phyloP scores from a whole-genome alignment of 2,113 vertebrate species.

The Crotalus helleri region DNA sequence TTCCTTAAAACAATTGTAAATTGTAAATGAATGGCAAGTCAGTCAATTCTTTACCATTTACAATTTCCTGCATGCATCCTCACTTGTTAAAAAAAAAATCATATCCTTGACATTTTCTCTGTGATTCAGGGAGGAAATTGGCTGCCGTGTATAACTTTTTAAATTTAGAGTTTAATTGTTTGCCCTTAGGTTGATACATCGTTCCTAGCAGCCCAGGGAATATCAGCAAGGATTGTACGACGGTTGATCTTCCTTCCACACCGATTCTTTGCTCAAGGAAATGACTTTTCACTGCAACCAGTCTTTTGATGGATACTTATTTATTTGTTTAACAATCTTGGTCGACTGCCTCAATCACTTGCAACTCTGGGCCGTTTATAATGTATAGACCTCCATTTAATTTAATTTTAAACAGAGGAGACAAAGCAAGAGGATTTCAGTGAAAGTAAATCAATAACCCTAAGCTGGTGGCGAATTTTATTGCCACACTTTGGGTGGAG shows the following conservation, averaged over 20 bases:
- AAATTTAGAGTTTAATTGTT: conserved; percentile 55
- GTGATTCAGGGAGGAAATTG: conserved; percentile 18
- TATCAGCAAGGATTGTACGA: background rate
- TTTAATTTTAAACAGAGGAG: background rate
- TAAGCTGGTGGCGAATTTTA: background rate
- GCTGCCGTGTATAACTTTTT: conserved; percentile 47
- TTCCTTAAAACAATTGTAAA: background rate
- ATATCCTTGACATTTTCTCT: background rate
- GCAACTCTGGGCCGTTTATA: background rate
- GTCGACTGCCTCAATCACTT: background rate
- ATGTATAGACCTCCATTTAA: background rate
- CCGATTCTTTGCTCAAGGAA: conserved; percentile 19
- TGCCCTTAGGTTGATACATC: conserved; percentile 41
- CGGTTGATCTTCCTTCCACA: background rate
- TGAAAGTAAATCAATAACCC: background rate
- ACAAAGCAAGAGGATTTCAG: background rate
- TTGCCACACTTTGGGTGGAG: background rate
- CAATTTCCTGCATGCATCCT: background rate
- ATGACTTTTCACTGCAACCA: background rate
- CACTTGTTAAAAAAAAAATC: background rate
- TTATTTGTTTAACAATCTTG: background rate
- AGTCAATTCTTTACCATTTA: background rate
- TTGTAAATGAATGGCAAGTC: background rate
- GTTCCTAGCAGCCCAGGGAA: conserved; percentile 30
- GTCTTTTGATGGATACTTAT: background rate